A percentile compares a stretch with the other conserved stretches of the same genome.
phyloP scores from a whole-genome alignment of 2,113 vertebrate species.

The Chaenocephalus aceratus region DNA sequence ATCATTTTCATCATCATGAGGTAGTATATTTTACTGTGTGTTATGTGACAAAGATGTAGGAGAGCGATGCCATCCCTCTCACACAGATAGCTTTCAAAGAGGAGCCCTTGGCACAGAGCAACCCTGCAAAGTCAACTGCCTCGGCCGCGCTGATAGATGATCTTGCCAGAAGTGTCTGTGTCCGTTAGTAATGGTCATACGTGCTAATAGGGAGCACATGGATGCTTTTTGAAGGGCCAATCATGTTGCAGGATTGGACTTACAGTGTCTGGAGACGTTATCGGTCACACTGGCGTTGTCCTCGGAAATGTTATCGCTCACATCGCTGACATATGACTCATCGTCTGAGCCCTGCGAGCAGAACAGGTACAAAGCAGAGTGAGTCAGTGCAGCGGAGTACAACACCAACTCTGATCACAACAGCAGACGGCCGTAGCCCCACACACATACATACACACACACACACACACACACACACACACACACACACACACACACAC shows the following conservation, averaged over 20 bases:
- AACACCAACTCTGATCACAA: constrained; percentile 36
- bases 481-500: constrained; percentile 13
- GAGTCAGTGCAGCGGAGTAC: constrained; percentile 44
- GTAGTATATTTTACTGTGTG: not conserved
- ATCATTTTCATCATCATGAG: constrained; percentile 16
- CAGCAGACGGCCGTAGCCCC: constrained; percentile 1
- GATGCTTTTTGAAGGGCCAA: not conserved
- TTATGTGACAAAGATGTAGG: constrained; percentile 34
- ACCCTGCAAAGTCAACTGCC: constrained; percentile 67
- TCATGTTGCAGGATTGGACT: constrained; percentile 43
- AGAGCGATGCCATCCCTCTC: constrained; percentile 22
- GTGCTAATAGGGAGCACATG: constrained; percentile 1
- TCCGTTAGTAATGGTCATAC: not conserved
- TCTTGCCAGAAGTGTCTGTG: constrained; percentile 9
- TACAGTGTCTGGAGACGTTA: constrained; percentile 98
- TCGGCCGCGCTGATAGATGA: constrained; percentile 56
- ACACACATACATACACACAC: not conserved
- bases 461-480: constrained; percentile 22
- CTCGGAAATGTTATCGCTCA: constrained; percentile 99
- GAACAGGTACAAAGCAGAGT: constrained; percentile 63
- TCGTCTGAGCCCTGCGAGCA: constrained; percentile 93
- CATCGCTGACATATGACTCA: constrained; percentile 99
- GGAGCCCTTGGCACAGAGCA: constrained; percentile 50
- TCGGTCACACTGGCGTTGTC: constrained; percentile 99
- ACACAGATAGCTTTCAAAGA: constrained; percentile 41